Evolutionary conservation across 2,888 invertebrate genomes (phyloP).

Genomic region (Xestia rhomboidea): DNA sequence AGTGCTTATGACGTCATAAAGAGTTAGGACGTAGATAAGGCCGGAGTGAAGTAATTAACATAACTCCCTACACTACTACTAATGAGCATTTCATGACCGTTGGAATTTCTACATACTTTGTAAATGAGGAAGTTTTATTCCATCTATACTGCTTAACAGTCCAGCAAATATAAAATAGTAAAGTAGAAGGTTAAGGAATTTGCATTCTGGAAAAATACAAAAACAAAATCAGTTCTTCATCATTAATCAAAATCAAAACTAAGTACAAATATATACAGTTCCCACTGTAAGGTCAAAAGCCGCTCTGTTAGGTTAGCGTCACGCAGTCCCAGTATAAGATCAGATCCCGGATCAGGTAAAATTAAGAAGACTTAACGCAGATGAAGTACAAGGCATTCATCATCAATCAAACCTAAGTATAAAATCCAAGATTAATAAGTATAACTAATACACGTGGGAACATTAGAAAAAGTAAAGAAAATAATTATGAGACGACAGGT

Average conservation of each 20-base stretch:
- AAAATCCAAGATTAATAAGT: slow-evolving; percentile 49
- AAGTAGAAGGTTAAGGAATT: not conserved
- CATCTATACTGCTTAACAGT: not conserved
- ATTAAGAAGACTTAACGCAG: not conserved
- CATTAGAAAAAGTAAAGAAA: slow-evolving; percentile 38
- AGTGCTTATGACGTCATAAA: slow-evolving; percentile 53
- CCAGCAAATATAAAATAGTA: not conserved
- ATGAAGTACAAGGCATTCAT: not conserved
- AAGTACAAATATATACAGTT: not conserved
- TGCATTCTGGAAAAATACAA: not conserved
- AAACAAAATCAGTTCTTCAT: not conserved
- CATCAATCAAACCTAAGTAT: slow-evolving; percentile 29
- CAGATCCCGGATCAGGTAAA: not conserved
- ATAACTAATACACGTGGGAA: slow-evolving; percentile 65
- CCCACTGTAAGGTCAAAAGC: not conserved
- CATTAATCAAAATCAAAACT: not conserved
- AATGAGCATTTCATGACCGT: slow-evolving; percentile 42
- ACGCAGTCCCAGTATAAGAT: not conserved
- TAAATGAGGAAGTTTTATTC: slow-evolving; percentile 17
- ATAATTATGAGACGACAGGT: slow-evolving; percentile 63
- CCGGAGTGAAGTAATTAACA: slow-evolving; percentile 51
- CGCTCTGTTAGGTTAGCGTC: not conserved
- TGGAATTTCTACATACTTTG: slow-evolving; percentile 28
- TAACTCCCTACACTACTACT: slow-evolving; percentile 39
- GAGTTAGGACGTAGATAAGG: slow-evolving; percentile 50